Evolutionary conservation across 2,888 invertebrate species (phyloP).

Genomic region (Drosophila heteroneura): DNA sequence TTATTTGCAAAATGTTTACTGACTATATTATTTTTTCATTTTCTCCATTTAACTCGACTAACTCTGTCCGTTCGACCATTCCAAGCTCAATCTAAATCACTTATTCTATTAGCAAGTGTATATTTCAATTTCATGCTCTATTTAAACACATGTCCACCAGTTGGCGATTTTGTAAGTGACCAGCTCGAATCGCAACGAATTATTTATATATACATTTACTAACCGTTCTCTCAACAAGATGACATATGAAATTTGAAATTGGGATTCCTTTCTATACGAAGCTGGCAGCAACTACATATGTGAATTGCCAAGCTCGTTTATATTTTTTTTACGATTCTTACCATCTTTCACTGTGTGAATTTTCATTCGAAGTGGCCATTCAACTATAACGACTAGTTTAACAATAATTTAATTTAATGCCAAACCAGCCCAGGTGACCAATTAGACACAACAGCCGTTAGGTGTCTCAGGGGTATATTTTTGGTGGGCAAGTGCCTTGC

Average conservation of each 20-base stretch:
- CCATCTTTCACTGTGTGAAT: constrained; percentile 83
- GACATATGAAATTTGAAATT: constrained; percentile 83
- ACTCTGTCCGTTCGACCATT: constrained; percentile 37
- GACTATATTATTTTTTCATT: constrained; percentile 22
- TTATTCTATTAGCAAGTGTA: constrained; percentile 29
- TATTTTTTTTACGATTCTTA: constrained; percentile 82
- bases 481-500: constrained; percentile 1
- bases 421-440: constrained; percentile 3
- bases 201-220: constrained; percentile 54
- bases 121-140: constrained; percentile 44
- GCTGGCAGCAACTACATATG: background rate
- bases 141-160: constrained; percentile 13
- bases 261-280: constrained; percentile 28
- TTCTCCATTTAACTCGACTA: constrained; percentile 33
- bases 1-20: constrained; percentile 21
- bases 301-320: constrained; percentile 15
- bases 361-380: constrained; percentile 80
- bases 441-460: constrained; percentile 2
- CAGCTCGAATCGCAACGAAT: constrained; percentile 23
- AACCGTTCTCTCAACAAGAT: constrained; percentile 67
- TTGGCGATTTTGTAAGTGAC: constrained; percentile 49
- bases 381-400: constrained; percentile 42
- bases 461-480: background rate
- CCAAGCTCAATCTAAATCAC: constrained; percentile 15
- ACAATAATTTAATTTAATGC: constrained; percentile 16